These are phyloP conservation scores for Embiotoca jacksoni DNA, from an alignment of 2,113 vertebrate species.

Conservation along the genomic window DNA sequence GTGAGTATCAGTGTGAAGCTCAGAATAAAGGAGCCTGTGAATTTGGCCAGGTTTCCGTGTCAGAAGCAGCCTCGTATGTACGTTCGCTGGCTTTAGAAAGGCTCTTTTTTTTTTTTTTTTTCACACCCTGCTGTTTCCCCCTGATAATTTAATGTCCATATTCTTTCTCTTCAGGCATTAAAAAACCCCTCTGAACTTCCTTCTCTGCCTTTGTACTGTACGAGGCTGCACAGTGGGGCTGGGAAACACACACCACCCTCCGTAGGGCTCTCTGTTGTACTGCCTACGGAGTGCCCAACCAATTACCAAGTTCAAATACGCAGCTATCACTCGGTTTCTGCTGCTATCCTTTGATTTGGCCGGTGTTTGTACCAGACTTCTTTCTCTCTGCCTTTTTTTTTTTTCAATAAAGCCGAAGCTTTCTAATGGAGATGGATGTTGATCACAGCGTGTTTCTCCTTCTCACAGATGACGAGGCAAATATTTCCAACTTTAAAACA, in stretches of 20 bases:
- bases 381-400: constrained; percentile 37
- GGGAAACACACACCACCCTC: constrained; percentile 79
- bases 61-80: constrained; percentile 76
- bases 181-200: constrained; percentile 80
- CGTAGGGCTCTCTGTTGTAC: constrained; percentile 71
- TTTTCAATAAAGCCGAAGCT: constrained; percentile 39
- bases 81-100: constrained; percentile 71
- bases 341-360: constrained; percentile 74
- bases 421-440: constrained; percentile 61
- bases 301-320: constrained; percentile 82
- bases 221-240: constrained; percentile 73
- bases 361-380: constrained; percentile 48
- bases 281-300: constrained; percentile 75
- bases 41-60: constrained; percentile 84
- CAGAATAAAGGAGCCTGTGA: constrained; percentile 78
- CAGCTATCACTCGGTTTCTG: constrained; percentile 63
- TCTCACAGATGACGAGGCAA: constrained; percentile 58
- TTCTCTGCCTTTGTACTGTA: constrained; percentile 76
- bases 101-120: constrained; percentile 61
- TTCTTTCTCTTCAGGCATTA: constrained; percentile 82
- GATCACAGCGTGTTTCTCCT: constrained; percentile 38
- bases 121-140: constrained; percentile 84
- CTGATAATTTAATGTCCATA: constrained; percentile 84
- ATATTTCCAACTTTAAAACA: constrained; percentile 1
- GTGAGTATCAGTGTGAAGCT: constrained; percentile 78